Conservation (phyloP, 2,888 invertebrate species). For the Amiota communis region DNA sequence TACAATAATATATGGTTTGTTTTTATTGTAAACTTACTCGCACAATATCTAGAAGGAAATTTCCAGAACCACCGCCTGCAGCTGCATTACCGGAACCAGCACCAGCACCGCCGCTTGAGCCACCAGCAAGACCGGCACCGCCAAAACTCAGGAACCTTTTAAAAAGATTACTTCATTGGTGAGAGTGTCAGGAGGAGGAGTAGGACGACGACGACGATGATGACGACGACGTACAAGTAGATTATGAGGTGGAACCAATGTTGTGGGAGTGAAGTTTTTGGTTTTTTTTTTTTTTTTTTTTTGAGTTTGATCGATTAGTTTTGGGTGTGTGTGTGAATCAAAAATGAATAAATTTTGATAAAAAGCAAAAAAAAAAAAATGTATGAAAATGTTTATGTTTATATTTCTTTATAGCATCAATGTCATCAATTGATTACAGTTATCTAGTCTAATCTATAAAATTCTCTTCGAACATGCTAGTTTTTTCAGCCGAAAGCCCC, state of each 20-base stretch:
- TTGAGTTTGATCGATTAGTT: constrained; percentile 22
- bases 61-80: constrained; percentile 83
- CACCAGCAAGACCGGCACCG: constrained; percentile 72
- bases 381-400: no score
- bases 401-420: no score
- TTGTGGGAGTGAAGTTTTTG: constrained; percentile 41
- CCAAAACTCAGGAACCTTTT: constrained; percentile 73
- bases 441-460: no score
- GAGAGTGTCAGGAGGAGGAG: constrained; percentile 8
- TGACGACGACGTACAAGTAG: no score
- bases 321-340: not conserved
- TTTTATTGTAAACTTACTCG: constrained; percentile 80
- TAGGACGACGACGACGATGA: constrained; percentile 18
- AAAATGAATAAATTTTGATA: no score
- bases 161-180: constrained; percentile 64
- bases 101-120: constrained; percentile 63
- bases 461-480: no score
- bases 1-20: not conserved
- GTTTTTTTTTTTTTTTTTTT: not conserved
- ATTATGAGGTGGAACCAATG: no score
- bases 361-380: no score
- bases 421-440: no score
- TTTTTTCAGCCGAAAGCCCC: no score
- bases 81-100: constrained; percentile 74
- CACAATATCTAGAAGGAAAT: constrained; percentile 91